Evolutionary conservation across 2,113 vertebrate genomes (phyloP).

Genomic region (Uropsilus gracilis): DNA sequence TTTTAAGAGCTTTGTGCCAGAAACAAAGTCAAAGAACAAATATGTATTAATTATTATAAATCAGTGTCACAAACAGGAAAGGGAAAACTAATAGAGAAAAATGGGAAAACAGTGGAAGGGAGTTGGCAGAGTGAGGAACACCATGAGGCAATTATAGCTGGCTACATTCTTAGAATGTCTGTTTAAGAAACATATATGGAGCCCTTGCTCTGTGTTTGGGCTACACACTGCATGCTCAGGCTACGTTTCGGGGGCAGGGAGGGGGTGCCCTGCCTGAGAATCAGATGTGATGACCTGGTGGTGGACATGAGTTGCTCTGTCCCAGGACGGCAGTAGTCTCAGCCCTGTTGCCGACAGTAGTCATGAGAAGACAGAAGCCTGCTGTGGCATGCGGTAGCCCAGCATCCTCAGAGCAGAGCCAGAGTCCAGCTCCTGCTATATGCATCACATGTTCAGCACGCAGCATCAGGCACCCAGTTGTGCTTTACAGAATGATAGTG

Average conservation of each 20-base stretch:
- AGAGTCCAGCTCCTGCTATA: too few species aligned
- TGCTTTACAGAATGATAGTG: background rate
- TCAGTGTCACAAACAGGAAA: background rate
- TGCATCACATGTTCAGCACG: fast-evolving
- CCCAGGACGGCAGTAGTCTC: too few species aligned
- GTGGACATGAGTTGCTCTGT: too few species aligned
- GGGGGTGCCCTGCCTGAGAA: too few species aligned
- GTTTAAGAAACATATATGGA: fast-evolving
- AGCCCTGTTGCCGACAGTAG: background rate
- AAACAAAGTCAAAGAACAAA: background rate
- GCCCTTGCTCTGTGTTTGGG: background rate
- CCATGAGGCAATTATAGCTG: fast-evolving
- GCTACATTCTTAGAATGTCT: too few species aligned
- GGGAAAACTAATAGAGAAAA: background rate
- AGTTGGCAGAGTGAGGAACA: background rate
- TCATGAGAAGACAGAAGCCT: background rate
- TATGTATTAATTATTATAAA: background rate
- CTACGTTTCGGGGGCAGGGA: too few species aligned
- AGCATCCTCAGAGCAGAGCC: background rate
- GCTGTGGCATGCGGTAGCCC: fast-evolving
- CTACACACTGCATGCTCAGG: background rate
- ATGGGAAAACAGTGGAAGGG: background rate
- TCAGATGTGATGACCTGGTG: fast-evolving
- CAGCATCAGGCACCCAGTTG: fast-evolving
- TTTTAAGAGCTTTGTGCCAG: background rate